These are phyloP conservation scores for Intoshia linei DNA, from an alignment of 1,140 invertebrate genomes.

Conservation along the genomic window DNA sequence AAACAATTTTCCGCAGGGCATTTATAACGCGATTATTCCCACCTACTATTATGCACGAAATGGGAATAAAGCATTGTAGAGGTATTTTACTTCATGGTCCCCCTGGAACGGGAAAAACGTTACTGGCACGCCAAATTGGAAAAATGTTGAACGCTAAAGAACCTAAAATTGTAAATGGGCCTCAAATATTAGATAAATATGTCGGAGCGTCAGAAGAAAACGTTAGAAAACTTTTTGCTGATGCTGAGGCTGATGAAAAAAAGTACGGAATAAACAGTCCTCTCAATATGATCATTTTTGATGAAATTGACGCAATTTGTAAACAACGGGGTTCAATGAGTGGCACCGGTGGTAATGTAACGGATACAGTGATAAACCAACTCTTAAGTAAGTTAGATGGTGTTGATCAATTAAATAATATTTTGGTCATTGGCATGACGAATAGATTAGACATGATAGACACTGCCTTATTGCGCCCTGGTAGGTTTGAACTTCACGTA, in stretches of 20 bases:
- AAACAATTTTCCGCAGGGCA: constrained; percentile 74
- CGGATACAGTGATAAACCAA: constrained; percentile 94
- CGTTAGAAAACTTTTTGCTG: constrained; percentile 67
- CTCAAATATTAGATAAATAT: constrained; percentile 93
- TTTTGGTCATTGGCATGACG: constrained; percentile 60
- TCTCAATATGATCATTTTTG: constrained; percentile 98
- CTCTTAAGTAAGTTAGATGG: constrained; percentile 91
- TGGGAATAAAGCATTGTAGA: constrained; percentile 93
- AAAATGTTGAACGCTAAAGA: constrained; percentile 92
- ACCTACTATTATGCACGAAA: constrained; percentile 67
- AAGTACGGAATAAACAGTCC: too few species aligned
- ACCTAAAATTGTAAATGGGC: constrained; percentile 98
- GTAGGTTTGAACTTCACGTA: constrained; percentile 84
- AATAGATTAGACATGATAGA: constrained; percentile 97
- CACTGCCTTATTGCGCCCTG: constrained; percentile 72
- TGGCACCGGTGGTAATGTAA: constrained; percentile 39
- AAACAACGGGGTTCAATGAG: constrained; percentile 82
- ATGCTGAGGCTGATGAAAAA: constrained; percentile 92
- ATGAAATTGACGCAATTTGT: constrained; percentile 98
- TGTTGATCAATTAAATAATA: constrained; percentile 93
- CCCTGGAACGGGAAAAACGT: constrained; percentile 85
- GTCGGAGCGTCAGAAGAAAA: constrained; percentile 99
- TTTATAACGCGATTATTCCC: constrained; percentile 94
- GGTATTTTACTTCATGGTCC: constrained; percentile 68
- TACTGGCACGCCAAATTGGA: constrained; percentile 95